Conservation (phyloP, 2,888 invertebrate genomes). For the Trachelus tabidus region DNA sequence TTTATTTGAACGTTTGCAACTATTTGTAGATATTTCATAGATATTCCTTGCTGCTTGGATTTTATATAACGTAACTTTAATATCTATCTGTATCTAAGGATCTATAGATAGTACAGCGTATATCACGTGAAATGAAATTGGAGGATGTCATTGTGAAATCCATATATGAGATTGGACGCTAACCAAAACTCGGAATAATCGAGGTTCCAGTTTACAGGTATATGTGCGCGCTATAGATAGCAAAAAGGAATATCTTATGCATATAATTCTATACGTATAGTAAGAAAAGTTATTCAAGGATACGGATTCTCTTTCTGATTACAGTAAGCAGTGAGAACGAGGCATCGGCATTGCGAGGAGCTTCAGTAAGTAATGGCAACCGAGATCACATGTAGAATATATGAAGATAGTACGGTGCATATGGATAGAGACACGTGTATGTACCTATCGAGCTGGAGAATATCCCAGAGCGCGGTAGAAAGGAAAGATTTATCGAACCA, state of each 20-base stretch:
- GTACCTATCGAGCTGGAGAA: background rate
- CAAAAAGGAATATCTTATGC: background rate
- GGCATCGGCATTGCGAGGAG: conserved; percentile 19
- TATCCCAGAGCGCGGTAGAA: background rate
- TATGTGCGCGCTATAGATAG: background rate
- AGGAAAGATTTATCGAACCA: background rate
- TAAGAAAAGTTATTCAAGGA: background rate
- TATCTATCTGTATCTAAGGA: background rate
- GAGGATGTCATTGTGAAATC: background rate
- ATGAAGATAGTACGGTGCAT: background rate
- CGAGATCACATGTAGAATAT: background rate
- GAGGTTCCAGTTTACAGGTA: background rate
- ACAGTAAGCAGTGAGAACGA: conserved; percentile 30
- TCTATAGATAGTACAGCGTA: background rate
- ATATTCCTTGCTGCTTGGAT: too few species aligned
- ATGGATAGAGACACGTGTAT: background rate
- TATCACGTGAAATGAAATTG: background rate
- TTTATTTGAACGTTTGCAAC: too few species aligned
- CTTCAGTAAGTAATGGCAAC: conserved; percentile 24
- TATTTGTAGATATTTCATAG: too few species aligned
- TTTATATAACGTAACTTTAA: background rate
- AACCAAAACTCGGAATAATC: background rate
- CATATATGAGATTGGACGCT: background rate
- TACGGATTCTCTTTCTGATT: conserved; percentile 28
- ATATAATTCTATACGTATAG: background rate